phyloP scores from a whole-genome alignment of 2,113 vertebrate species.

The Phoxinus phoxinus region DNA sequence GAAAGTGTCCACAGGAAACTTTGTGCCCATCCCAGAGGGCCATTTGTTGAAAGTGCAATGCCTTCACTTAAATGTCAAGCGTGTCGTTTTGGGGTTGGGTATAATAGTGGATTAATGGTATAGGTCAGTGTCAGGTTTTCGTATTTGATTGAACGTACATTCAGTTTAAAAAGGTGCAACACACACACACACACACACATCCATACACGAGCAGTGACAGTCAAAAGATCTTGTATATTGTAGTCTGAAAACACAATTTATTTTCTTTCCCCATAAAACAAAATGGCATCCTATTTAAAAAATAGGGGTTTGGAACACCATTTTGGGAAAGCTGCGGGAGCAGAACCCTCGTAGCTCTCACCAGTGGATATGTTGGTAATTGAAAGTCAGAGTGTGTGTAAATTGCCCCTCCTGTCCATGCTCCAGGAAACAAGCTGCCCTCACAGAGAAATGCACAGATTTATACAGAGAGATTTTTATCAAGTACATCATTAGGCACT shows the following conservation, averaged over 20 bases:
- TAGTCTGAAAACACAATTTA: background rate
- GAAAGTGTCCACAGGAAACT: background rate
- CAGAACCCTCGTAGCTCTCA: constrained; percentile 47
- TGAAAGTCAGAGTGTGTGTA: constrained; percentile 67
- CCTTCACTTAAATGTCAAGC: constrained; percentile 48
- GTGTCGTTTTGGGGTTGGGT: constrained; percentile 27
- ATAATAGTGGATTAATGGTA: constrained; percentile 38
- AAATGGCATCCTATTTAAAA: constrained; percentile 56
- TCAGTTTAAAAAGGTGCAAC: background rate
- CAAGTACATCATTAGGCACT: background rate
- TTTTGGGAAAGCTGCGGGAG: constrained; percentile 30
- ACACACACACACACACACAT: constrained; percentile 18
- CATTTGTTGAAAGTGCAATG: constrained; percentile 26
- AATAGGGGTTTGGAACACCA: constrained; percentile 57
- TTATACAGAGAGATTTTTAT: background rate
- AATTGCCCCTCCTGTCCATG: constrained; percentile 10
- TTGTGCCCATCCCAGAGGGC: background rate
- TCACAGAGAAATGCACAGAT: background rate
- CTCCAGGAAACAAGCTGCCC: background rate
- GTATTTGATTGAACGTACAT: constrained; percentile 8
- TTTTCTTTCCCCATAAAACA: constrained; percentile 26
- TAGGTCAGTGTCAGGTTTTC: constrained; percentile 19
- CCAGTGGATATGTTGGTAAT: constrained; percentile 63
- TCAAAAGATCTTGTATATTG: constrained; percentile 13
- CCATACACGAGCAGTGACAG: constrained; percentile 25